phyloP scores from a whole-genome alignment of 1,140 invertebrate species.

The Drosophila sechellia region DNA sequence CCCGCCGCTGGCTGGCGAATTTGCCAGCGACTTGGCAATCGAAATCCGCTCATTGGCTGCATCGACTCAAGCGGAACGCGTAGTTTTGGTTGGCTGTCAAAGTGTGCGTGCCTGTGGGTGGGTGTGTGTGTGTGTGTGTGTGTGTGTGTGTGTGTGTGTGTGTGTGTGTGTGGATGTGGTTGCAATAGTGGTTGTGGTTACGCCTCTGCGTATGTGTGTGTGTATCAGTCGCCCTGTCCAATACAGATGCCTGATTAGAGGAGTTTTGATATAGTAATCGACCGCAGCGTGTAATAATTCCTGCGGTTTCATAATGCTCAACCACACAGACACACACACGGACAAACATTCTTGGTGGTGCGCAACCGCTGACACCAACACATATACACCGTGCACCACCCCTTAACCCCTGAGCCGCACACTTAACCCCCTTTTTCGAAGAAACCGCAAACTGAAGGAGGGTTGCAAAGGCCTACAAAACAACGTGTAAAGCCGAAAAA shows the following conservation, averaged over 20 bases:
- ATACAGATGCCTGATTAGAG: constrained; percentile 59
- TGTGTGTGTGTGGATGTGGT: constrained; percentile 16
- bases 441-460: constrained; percentile 72
- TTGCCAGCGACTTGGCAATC: constrained; percentile 9
- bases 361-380: constrained; percentile 69
- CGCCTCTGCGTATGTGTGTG: constrained; percentile 11
- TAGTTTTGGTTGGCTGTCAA: constrained; percentile 46
- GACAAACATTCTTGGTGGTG: constrained; percentile 52
- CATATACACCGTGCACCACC: constrained; percentile 40
- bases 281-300: constrained; percentile 84
- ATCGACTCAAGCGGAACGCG: constrained; percentile 43
- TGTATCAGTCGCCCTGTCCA: constrained; percentile 27
- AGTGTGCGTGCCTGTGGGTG: constrained; percentile 15
- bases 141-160: background rate
- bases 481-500: constrained; percentile 31
- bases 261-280: constrained; percentile 79
- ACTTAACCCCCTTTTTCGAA: constrained; percentile 26
- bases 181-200: constrained; percentile 49
- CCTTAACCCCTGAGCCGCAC: constrained; percentile 18
- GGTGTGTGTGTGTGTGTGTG: constrained; percentile 9
- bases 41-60: constrained; percentile 51
- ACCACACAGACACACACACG: constrained; percentile 57
- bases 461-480: constrained; percentile 46
- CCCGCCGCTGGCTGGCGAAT: background rate
- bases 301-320: constrained; percentile 80